Conservation (phyloP, 2,797 vertebrate species). For the Phylloscopus collybita region DNA sequence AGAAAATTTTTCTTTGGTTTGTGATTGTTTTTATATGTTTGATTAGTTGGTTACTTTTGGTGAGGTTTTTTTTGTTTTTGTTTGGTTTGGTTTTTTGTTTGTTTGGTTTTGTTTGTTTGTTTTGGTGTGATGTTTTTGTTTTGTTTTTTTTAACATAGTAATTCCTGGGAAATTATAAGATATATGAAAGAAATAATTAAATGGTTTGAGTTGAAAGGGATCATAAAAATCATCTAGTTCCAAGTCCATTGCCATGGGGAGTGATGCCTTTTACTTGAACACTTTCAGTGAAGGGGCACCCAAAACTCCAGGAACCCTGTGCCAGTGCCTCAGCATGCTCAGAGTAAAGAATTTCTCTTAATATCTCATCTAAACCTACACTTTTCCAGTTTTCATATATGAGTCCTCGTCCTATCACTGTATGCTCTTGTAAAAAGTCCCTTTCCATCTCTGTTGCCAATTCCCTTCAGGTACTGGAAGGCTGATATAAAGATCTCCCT, state of each 20-base stretch:
- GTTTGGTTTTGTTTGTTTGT: too few relatives aligned
- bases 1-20: neutral
- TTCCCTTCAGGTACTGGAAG: neutral
- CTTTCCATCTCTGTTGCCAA: neutral
- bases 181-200: neutral
- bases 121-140: too few relatives aligned
- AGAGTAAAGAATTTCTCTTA: neutral
- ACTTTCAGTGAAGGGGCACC: neutral
- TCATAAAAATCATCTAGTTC: neutral
- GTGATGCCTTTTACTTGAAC: neutral
- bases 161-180: neutral
- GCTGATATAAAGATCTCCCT: neutral
- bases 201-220: neutral
- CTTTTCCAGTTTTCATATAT: neutral
- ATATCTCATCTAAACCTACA: neutral
- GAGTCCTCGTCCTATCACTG: neutral
- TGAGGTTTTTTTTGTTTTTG: neutral
- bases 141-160: neutral
- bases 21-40: accelerated
- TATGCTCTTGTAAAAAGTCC: neutral
- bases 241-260: neutral
- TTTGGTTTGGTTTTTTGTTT: too few relatives aligned
- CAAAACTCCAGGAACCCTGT: neutral
- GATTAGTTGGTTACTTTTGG: neutral
- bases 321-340: neutral